These are phyloP conservation scores for Eolophus roseicapilla DNA, from an alignment of 2,113 vertebrate species.

Conservation along the genomic window DNA sequence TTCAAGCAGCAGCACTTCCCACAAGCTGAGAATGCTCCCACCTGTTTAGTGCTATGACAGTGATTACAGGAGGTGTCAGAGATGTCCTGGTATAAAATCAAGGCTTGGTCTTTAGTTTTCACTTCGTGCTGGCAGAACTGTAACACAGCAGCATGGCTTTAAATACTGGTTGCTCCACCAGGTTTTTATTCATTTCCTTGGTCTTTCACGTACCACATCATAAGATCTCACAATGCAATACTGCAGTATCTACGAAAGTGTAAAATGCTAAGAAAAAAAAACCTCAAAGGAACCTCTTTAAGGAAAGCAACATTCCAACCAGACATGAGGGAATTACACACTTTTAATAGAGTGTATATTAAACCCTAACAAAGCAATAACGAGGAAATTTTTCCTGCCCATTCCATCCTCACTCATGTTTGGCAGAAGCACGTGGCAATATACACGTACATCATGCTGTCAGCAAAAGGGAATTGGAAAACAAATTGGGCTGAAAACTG, in stretches of 20 bases:
- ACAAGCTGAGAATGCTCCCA: not conserved
- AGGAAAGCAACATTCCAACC: not conserved
- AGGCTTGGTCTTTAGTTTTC: not conserved
- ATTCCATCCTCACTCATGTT: not conserved
- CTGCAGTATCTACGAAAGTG: not conserved
- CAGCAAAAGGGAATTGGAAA: not conserved
- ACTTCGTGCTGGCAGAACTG: not conserved
- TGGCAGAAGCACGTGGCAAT: not conserved
- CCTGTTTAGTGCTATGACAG: not conserved
- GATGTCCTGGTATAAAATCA: not conserved
- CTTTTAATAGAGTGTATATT: not conserved
- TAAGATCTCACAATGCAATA: slow-evolving; percentile 50
- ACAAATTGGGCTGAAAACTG: not conserved
- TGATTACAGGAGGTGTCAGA: not conserved
- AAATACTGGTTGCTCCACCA: not conserved
- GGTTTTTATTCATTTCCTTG: not conserved
- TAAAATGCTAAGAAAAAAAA: not conserved
- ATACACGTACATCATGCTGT: not conserved
- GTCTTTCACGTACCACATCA: not conserved
- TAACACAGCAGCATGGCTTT: not conserved
- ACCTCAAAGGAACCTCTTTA: not conserved
- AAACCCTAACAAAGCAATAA: not conserved
- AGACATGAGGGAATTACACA: not conserved
- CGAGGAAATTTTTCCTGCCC: not conserved
- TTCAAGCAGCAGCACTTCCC: not conserved